Evolutionary conservation across 2,797 vertebrate genomes (phyloP).

Genomic region (Rhinophrynus dorsalis): DNA sequence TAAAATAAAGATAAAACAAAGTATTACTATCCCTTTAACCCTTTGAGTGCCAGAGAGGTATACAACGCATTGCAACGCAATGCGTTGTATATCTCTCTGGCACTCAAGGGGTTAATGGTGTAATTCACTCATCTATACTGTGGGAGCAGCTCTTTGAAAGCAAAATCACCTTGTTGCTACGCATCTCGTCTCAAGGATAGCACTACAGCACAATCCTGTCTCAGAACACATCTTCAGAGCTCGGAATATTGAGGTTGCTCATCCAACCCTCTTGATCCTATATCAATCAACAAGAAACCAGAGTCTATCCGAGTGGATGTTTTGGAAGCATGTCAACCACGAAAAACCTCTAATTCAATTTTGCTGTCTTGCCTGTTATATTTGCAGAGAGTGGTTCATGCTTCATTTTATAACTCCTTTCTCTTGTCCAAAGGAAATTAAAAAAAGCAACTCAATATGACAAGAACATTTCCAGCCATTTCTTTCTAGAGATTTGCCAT

Average conservation of each 20-base stretch:
- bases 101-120: no score
- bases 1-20: no score
- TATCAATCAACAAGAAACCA: conserved; percentile 16
- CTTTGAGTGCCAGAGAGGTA: no score
- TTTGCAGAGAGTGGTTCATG: not conserved
- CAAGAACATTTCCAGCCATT: no score
- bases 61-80: no score
- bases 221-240: not conserved
- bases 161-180: no score
- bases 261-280: not conserved
- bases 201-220: not conserved
- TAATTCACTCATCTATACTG: no score
- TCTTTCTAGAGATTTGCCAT: no score
- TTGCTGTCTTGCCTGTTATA: not conserved
- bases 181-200: not conserved
- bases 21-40: no score
- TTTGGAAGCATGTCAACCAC: conserved; percentile 18
- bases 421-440: not conserved
- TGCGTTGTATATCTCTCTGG: no score
- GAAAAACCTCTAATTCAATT: conserved; percentile 8
- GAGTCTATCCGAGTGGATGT: not conserved
- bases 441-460: no score
- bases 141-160: no score
- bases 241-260: not conserved
- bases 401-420: conserved; percentile 26